A percentile compares a stretch with the other conserved stretches of the same genome.
Conservation (phyloP, 2,113 vertebrate species). For the Xenotilapia caudafasciata region DNA sequence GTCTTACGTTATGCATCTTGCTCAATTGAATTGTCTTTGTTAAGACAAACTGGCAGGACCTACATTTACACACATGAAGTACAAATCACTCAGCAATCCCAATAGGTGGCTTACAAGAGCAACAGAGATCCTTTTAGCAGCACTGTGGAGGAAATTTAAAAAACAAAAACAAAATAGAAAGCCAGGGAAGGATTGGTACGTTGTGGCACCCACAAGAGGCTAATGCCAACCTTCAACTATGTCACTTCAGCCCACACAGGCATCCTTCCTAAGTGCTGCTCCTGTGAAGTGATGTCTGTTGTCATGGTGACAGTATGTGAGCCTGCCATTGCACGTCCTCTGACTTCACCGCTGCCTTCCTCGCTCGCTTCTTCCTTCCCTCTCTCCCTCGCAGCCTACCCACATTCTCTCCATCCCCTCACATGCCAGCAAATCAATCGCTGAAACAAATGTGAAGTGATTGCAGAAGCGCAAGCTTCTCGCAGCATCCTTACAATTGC, state of each 20-base stretch:
- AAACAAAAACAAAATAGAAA: background rate
- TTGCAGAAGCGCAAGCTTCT: slow-evolving; percentile 56
- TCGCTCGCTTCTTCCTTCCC: background rate
- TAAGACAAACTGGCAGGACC: slow-evolving; percentile 54
- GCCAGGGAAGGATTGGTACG: slow-evolving; percentile 9
- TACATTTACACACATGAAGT: slow-evolving; percentile 24
- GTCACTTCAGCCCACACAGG: slow-evolving; percentile 70
- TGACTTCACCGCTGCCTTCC: slow-evolving; percentile 46
- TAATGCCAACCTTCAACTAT: slow-evolving; percentile 60
- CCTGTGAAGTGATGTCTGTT: slow-evolving; percentile 74
- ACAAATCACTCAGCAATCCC: slow-evolving; percentile 39
- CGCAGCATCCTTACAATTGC: slow-evolving; percentile 29
- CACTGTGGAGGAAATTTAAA: background rate
- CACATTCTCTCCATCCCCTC: slow-evolving; percentile 42
- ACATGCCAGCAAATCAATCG: slow-evolving; percentile 60
- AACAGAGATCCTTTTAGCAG: slow-evolving; percentile 7
- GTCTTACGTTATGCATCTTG: slow-evolving; percentile 14
- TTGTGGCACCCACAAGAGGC: slow-evolving; percentile 54
- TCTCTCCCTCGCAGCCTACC: slow-evolving; percentile 8
- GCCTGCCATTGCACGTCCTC: slow-evolving; percentile 55
- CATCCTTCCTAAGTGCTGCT: slow-evolving; percentile 66
- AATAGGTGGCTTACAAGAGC: slow-evolving; percentile 18
- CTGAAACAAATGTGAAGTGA: slow-evolving; percentile 69
- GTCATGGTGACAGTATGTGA: slow-evolving; percentile 71
- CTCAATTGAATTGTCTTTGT: slow-evolving; percentile 44